These are phyloP conservation scores for Achroia grisella DNA, from an alignment of 1,140 invertebrate genomes.

Conservation along the genomic window DNA sequence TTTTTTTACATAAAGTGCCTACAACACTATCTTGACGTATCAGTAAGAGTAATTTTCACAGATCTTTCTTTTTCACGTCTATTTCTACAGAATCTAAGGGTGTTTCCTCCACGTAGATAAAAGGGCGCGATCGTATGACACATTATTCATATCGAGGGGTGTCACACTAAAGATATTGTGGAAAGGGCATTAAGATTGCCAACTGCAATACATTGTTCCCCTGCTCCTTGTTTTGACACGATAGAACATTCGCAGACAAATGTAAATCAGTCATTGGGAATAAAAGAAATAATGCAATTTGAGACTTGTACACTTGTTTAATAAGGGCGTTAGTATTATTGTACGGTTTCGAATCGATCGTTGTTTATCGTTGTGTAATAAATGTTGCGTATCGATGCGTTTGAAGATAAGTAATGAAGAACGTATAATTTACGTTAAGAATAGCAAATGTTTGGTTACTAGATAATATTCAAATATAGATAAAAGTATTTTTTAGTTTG, in stretches of 20 bases:
- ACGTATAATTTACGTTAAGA: constrained; percentile 43
- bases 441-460: constrained; percentile 16
- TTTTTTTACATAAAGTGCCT: no score
- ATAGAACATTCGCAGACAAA: constrained; percentile 47
- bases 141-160: constrained; percentile 69
- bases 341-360: no score
- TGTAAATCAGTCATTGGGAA: constrained; percentile 7
- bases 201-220: constrained; percentile 65
- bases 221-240: constrained; percentile 64
- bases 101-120: constrained; percentile 41
- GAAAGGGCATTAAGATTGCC: constrained; percentile 69
- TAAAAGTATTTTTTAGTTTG: no score
- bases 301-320: constrained; percentile 11
- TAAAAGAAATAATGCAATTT: constrained; percentile 2
- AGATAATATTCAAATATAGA: no score
- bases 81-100: constrained; percentile 21
- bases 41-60: background rate
- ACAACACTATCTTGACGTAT: no score
- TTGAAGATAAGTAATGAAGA: constrained; percentile 68
- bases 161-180: constrained; percentile 67
- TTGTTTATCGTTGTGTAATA: constrained; percentile 48
- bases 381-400: constrained; percentile 70
- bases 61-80: constrained; percentile 10
- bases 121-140: constrained; percentile 57
- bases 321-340: constrained; percentile 3